Evolutionary conservation across 2,797 vertebrate genomes (phyloP).

Genomic region (Alauda arvensis): DNA sequence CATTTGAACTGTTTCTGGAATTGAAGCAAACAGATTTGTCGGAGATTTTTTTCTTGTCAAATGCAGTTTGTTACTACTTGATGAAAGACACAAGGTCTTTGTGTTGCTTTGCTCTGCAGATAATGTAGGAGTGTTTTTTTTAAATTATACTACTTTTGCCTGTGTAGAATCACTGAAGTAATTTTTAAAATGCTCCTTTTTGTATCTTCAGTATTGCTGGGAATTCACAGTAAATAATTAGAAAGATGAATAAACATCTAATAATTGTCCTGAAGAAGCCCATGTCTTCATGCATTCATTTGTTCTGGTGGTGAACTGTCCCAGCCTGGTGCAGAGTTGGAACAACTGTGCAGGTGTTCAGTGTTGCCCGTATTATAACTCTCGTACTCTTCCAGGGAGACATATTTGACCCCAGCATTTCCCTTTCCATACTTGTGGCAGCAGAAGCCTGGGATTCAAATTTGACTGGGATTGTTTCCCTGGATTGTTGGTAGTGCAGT

Average conservation of each 20-base stretch:
- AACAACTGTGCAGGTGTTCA: background rate
- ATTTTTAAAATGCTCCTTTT: background rate
- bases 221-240: background rate
- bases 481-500: background rate
- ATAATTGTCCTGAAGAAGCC: background rate
- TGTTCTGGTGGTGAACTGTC: background rate
- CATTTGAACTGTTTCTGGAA: background rate
- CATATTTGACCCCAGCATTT: fast-evolving
- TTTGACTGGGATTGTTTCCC: background rate
- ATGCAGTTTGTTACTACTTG: background rate
- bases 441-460: background rate
- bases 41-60: background rate
- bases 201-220: background rate
- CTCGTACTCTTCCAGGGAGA: background rate
- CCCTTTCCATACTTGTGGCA: background rate
- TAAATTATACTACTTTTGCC: background rate
- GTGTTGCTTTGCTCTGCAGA: background rate
- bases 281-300: background rate
- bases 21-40: background rate
- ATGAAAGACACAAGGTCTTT: background rate
- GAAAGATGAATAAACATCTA: background rate
- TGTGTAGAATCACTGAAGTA: background rate
- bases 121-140: background rate
- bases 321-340: background rate
- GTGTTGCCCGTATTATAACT: background rate